phyloP scores from a whole-genome alignment of 1,140 invertebrate species.

The Pogonus chalceus region DNA sequence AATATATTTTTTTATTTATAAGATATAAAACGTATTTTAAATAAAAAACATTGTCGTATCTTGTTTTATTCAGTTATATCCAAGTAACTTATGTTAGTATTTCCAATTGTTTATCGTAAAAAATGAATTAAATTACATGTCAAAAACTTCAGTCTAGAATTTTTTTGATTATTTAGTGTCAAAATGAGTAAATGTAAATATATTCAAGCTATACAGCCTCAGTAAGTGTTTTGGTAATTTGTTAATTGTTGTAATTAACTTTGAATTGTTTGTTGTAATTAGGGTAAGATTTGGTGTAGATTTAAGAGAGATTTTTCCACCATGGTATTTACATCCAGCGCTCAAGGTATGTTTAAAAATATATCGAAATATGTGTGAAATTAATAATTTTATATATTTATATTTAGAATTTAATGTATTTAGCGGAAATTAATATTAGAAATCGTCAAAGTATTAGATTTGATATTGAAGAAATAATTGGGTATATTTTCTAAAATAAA shows the following conservation, averaged over 20 bases:
- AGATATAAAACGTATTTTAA: background rate
- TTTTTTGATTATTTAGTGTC: too few relatives aligned
- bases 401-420: background rate
- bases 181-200: background rate
- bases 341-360: background rate
- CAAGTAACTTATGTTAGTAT: conserved; percentile 1
- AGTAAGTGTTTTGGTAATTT: background rate
- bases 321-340: background rate
- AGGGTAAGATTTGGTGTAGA: background rate
- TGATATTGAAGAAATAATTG: background rate
- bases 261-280: background rate
- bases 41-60: conserved; percentile 22
- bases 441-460: background rate
- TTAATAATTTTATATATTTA: background rate
- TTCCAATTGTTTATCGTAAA: background rate
- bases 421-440: background rate
- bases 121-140: too few relatives aligned
- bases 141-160: too few relatives aligned
- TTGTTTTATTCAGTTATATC: conserved; percentile 27
- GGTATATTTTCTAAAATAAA: background rate
- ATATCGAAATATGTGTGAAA: background rate
- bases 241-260: background rate
- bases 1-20: background rate
- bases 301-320: background rate
- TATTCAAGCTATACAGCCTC: background rate